Base-by-base conservation (phyloP, 2,113 vertebrate species). In the Chrysemys picta region DNA sequence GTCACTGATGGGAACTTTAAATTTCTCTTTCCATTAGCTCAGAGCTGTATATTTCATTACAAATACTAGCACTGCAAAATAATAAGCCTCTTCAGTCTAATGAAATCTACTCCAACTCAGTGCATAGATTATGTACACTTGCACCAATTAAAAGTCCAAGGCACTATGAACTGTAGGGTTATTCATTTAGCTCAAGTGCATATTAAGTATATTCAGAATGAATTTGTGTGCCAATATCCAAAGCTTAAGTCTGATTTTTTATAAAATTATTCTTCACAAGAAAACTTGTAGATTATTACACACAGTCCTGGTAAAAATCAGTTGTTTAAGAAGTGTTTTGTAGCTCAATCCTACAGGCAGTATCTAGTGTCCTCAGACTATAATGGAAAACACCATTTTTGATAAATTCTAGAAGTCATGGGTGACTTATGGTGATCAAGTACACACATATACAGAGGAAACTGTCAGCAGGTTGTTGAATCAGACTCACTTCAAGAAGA, bases 401-500 rank as follows among this genome's bases (percentile, higher is more conserved):
- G 57, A 27, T 16, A 47, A 17, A 47, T 19, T 11, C 52, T 38
- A 54, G 49, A 54, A 47, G n/a, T 22, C n/a, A 72, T 38, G 21
- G n/a, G n/a, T 72, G n/a, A 72, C 21, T 76, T 76, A 27, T 47
- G 45, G 22, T 78, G 75, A 27, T 69, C n/a, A n/a, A 8, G 19
- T 6, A 45, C 5, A 24, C 10, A 9, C 21, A 47, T 24, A 27
- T 4, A 42, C 9, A 24, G 45, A 45, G 45, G 7, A 56, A 38
- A 56, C 14, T 24, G 17, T 24, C 27, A 29, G 49, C 22, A 47
- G 75, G 12, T 13, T n/a, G 27, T 4, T 19, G 38, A 59, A 42
- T 5, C 31, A 75, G 24, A 86, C 97, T 95, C 87, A 99, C 99
- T 97, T 99, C 99, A 0, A 99, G 98, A 10, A 99, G 98, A 31